Conservation (phyloP, 2,113 vertebrate genomes). For the Epinephelus fuscoguttatus region DNA sequence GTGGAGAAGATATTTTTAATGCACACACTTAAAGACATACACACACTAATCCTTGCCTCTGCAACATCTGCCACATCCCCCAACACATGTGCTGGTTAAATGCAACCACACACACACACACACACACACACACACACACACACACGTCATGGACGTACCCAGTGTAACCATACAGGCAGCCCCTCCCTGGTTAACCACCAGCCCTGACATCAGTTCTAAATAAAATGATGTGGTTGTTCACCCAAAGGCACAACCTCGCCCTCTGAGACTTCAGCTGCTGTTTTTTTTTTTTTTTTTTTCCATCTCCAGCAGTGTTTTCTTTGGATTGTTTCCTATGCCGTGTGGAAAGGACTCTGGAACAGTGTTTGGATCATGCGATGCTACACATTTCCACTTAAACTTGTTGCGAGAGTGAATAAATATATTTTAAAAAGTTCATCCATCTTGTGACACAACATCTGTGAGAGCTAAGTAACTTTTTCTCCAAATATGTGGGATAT, state of each 20-base stretch:
- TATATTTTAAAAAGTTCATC: background rate
- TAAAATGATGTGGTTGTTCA: slow-evolving; percentile 65
- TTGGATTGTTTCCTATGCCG: slow-evolving; percentile 42
- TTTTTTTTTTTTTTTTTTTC: background rate
- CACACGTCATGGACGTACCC: slow-evolving; percentile 11
- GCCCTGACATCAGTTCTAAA: slow-evolving; percentile 75
- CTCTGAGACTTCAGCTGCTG: slow-evolving; percentile 55
- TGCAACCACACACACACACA: slow-evolving; percentile 33
- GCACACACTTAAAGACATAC: slow-evolving; percentile 63
- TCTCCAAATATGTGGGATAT: background rate
- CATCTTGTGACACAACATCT: background rate
- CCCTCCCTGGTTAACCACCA: slow-evolving; percentile 76
- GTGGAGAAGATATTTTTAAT: slow-evolving; percentile 84
- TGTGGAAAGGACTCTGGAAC: slow-evolving; percentile 38
- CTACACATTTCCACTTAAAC: slow-evolving; percentile 25
- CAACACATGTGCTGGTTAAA: slow-evolving; percentile 68
- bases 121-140: slow-evolving; percentile 23
- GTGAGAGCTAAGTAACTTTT: background rate
- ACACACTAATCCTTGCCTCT: slow-evolving; percentile 70
- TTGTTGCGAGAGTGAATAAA: background rate
- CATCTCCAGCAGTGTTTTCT: slow-evolving; percentile 52
- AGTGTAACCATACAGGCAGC: slow-evolving; percentile 49
- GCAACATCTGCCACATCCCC: slow-evolving; percentile 77
- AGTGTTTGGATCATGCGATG: slow-evolving; percentile 26
- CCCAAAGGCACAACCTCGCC: slow-evolving; percentile 63